Conservation (phyloP, 2,797 vertebrate species). For the Alcedo quadribrachys region DNA sequence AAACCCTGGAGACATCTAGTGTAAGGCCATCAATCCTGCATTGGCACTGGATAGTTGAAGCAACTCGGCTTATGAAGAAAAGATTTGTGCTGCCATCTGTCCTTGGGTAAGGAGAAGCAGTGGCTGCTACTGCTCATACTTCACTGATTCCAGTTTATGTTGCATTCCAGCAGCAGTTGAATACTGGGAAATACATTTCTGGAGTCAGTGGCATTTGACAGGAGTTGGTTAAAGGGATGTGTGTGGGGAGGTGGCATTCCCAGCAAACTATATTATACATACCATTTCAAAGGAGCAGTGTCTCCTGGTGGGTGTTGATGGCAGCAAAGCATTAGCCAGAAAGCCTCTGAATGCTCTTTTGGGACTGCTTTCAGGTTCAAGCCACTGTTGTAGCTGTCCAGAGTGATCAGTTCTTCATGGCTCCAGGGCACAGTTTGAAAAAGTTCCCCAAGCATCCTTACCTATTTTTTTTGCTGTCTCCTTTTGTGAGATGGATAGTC, state of each 20-base stretch:
- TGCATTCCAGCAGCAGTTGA: background rate
- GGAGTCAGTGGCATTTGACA: slow-evolving; percentile 21
- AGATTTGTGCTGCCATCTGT: slow-evolving; percentile 43
- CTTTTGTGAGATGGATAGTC: accelerated
- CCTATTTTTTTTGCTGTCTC: background rate
- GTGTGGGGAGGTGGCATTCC: background rate
- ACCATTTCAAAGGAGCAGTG: background rate
- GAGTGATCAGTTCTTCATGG: background rate
- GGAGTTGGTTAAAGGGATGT: background rate
- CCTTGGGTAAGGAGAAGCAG: slow-evolving; percentile 50
- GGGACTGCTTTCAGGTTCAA: background rate
- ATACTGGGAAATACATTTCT: background rate
- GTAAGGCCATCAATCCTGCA: slow-evolving; percentile 32
- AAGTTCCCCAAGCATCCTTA: background rate
- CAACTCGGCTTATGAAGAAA: slow-evolving; percentile 19
- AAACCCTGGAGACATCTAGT: slow-evolving; percentile 49
- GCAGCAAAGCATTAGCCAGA: background rate
- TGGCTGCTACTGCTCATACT: slow-evolving; percentile 7
- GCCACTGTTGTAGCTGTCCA: background rate
- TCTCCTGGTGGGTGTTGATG: background rate
- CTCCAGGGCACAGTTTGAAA: background rate
- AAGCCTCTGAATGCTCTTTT: background rate
- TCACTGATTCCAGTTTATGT: background rate
- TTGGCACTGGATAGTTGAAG: slow-evolving; percentile 39
- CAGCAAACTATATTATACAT: background rate